A percentile compares a stretch with the other conserved stretches of the same genome.
Conservation (phyloP, 2,888 invertebrate species). For the Cynaeus angustus region DNA sequence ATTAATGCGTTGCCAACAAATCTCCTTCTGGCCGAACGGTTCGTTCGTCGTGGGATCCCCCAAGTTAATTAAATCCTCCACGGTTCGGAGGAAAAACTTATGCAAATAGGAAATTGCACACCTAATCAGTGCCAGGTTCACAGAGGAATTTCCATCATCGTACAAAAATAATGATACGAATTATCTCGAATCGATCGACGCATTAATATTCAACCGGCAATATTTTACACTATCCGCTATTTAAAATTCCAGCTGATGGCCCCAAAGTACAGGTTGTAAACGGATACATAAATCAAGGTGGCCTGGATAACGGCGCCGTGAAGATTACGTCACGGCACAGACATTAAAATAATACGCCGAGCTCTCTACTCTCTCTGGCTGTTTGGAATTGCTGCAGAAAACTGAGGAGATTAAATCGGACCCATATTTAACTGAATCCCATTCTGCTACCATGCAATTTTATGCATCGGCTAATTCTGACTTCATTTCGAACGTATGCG, state of each 20-base stretch:
- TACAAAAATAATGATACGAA: constrained; percentile 55
- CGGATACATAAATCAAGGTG: constrained; percentile 66
- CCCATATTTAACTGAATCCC: constrained; percentile 44
- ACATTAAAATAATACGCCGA: constrained; percentile 61
- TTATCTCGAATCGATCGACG: constrained; percentile 55
- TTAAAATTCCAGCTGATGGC: constrained; percentile 67
- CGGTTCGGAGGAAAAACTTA: constrained; percentile 31
- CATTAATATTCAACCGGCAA: constrained; percentile 62
- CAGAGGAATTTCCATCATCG: constrained; percentile 27
- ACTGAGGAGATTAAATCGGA: constrained; percentile 45
- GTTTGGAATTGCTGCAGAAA: constrained; percentile 43
- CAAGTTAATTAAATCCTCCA: constrained; percentile 35
- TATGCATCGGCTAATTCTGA: constrained; percentile 33
- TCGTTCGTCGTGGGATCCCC: constrained; percentile 8
- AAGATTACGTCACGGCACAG: constrained; percentile 59
- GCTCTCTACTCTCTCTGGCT: constrained; percentile 51
- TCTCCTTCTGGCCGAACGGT: constrained; percentile 22
- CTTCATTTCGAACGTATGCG: constrained; percentile 16
- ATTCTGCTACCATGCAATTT: constrained; percentile 29
- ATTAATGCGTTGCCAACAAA: constrained; percentile 34
- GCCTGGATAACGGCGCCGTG: constrained; percentile 59
- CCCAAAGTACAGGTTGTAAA: constrained; percentile 66
- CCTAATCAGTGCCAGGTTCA: constrained; percentile 26
- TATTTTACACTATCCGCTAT: constrained; percentile 62
- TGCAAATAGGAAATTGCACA: constrained; percentile 36